phyloP scores from a whole-genome alignment of 1,140 invertebrate species.

The Bradynema listronoti region DNA sequence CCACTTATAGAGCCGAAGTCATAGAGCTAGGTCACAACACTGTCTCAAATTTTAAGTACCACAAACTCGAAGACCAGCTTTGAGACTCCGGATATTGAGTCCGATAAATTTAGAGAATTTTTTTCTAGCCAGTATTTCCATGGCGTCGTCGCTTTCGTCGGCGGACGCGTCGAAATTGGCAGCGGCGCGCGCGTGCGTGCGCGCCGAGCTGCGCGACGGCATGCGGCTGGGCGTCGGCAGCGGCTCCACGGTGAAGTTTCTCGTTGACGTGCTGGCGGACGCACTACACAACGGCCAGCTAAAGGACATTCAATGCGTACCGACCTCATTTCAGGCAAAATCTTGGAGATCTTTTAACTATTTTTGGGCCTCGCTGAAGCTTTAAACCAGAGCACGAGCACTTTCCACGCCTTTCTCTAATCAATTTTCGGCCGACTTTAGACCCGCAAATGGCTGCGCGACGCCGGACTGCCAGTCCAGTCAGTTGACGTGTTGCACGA shows the following conservation, averaged over 20 bases:
- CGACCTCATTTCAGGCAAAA: conserved; percentile 31
- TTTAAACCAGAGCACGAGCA: neutral
- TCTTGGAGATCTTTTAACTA: neutral
- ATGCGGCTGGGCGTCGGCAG: conserved; percentile 30
- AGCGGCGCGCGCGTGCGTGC: conserved; percentile 18
- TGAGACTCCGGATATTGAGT: too few species aligned
- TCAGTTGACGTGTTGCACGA: conserved; percentile 5
- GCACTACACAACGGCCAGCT: conserved; percentile 3
- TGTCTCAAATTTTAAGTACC: too few species aligned
- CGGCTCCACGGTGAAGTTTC: conserved; percentile 34
- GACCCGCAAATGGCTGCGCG: conserved; percentile 28
- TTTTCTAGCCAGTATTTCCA: too few species aligned
- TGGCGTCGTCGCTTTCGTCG: too few species aligned
- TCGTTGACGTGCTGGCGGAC: conserved; percentile 27
- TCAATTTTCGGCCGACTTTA: conserved; percentile 27
- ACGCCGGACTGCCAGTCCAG: conserved; percentile 27
- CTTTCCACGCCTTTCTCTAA: neutral
- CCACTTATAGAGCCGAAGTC: too few species aligned
- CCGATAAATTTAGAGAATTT: too few species aligned
- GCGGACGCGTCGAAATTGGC: conserved; percentile 11
- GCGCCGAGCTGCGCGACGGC: conserved; percentile 13
- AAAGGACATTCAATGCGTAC: conserved; percentile 29
- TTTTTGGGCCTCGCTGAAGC: too few species aligned
- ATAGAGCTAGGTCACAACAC: too few species aligned
- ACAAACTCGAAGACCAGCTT: too few species aligned